Evolutionary conservation across 2,113 vertebrate genomes (phyloP).

Genomic region (Theristicus caerulescens): DNA sequence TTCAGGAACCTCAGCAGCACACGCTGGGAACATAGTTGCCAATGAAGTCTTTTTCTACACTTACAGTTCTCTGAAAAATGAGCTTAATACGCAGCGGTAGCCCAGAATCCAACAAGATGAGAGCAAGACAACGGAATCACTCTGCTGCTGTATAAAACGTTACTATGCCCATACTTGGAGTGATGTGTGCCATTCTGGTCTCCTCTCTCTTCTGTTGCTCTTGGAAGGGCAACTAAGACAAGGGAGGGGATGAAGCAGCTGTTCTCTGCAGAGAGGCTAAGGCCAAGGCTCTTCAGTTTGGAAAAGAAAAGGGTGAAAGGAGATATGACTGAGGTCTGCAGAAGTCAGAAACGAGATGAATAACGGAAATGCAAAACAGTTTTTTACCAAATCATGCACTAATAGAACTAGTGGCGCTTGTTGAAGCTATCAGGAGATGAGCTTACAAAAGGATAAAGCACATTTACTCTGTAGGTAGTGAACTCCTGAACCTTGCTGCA

Average conservation of each 20-base stretch:
- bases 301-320: not conserved
- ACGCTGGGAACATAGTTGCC: fast-evolving
- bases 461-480: too few relatives aligned
- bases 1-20: not conserved
- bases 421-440: not conserved
- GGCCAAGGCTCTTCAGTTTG: not conserved
- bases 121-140: not conserved
- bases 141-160: not conserved
- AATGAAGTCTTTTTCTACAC: not conserved
- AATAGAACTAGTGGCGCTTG: not conserved
- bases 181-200: not conserved
- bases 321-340: not conserved
- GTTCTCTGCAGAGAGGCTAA: not conserved
- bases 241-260: not conserved
- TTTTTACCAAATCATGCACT: not conserved
- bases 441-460: not conserved
- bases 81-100: fast-evolving
- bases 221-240: not conserved
- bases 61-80: not conserved
- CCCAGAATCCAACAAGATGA: not conserved
- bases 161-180: not conserved
- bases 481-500: not conserved
- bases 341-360: not conserved
- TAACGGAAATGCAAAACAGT: not conserved
- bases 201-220: not conserved